Percentiles rank a stretch among this genome's conserved stretches.
Evolutionary conservation across 2,113 vertebrate species (phyloP).

Genomic region (Fregetta grallaria): DNA sequence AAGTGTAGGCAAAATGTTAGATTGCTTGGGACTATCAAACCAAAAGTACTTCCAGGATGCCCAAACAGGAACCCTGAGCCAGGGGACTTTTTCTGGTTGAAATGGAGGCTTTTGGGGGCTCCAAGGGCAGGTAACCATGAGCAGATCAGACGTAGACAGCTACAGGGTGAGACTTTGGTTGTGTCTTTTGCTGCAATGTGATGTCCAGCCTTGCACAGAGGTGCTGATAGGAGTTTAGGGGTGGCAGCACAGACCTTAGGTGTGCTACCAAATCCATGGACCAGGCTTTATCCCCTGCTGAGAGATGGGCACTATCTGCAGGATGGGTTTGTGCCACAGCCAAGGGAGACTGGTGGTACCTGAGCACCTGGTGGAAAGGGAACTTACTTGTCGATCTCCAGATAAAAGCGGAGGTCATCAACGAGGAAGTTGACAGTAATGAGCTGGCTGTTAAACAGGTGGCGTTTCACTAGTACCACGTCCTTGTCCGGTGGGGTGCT

Average conservation of each 20-base stretch:
- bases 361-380: not conserved
- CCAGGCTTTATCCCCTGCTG: not conserved
- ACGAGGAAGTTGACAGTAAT: conserved; percentile 62
- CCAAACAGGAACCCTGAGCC: not conserved
- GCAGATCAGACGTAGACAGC: not conserved
- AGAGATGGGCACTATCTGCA: not conserved
- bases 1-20: not conserved
- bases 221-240: not conserved
- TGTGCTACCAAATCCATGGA: not conserved
- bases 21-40: not conserved
- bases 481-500: not conserved
- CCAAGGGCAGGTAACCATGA: not conserved
- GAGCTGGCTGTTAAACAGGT: conserved; percentile 25
- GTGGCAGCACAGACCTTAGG: not conserved
- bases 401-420: conserved; percentile 68
- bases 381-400: conserved; percentile 74
- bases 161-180: not conserved
- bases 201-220: not conserved
- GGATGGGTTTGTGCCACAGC: not conserved
- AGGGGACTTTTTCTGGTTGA: not conserved
- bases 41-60: not conserved
- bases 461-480: not conserved
- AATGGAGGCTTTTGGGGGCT: not conserved
- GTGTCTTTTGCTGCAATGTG: not conserved
- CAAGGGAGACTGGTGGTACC: not conserved